These are phyloP conservation scores for Pocillopora damicornis DNA, from an alignment of 64 coral and sea anemone species.

Conservation along the genomic window DNA sequence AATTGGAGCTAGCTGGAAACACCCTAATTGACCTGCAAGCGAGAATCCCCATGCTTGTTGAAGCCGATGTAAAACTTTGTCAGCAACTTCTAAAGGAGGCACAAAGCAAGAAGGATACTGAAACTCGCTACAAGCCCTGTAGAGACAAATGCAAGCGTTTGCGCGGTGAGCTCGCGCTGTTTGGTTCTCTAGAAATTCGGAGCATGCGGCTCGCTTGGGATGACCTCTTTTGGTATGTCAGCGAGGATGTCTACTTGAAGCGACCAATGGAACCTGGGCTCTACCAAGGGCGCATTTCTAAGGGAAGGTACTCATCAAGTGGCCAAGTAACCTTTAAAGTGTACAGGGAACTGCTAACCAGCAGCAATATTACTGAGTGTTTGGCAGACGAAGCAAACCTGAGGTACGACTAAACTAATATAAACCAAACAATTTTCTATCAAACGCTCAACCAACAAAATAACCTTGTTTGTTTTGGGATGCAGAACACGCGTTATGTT, in stretches of 20 bases:
- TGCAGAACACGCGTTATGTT: no score
- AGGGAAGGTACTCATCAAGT: neutral
- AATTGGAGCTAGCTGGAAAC: neutral
- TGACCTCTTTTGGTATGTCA: slow-evolving; percentile 23
- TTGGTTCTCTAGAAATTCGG: slow-evolving; percentile 29
- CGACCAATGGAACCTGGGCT: neutral
- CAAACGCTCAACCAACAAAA: no score
- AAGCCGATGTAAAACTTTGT: slow-evolving; percentile 39
- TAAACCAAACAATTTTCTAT: no score
- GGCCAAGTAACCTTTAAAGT: slow-evolving; percentile 29
- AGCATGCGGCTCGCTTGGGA: neutral
- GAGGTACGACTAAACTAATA: neutral
- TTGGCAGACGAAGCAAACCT: slow-evolving; percentile 34
- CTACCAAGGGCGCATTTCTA: slow-evolving; percentile 5
- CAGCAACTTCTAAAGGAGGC: slow-evolving; percentile 28
- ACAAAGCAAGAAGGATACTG: neutral
- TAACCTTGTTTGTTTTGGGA: no score
- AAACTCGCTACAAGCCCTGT: slow-evolving; percentile 7
- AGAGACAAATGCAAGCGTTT: neutral
- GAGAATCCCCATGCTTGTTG: slow-evolving; percentile 31
- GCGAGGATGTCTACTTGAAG: neutral
- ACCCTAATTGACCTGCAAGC: slow-evolving; percentile 1
- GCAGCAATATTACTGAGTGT: slow-evolving; percentile 19
- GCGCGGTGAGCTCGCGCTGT: slow-evolving; percentile 25
- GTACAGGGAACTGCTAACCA: slow-evolving; percentile 30